phyloP scores from a whole-genome alignment of 2,113 vertebrate genomes.

The Channa maculata region DNA sequence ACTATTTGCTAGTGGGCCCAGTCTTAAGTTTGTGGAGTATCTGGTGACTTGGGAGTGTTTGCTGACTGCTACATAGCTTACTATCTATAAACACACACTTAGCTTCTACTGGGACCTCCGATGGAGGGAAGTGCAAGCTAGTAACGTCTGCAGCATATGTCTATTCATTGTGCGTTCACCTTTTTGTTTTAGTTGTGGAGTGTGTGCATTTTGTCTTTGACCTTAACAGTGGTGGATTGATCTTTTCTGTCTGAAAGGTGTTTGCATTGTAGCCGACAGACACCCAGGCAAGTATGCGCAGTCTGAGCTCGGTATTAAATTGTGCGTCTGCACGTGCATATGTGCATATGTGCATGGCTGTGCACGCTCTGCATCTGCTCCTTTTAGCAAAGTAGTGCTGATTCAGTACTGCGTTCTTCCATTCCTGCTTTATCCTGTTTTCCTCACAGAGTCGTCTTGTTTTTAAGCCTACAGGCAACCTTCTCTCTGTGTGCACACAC shows the following conservation, averaged over 20 bases:
- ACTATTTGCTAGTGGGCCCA: conserved; percentile 41
- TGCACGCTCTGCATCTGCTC: conserved; percentile 6
- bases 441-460: conserved; percentile 42
- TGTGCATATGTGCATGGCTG: conserved; percentile 19
- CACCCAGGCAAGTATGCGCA: conserved; percentile 63
- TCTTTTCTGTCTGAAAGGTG: conserved; percentile 35
- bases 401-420: conserved; percentile 49
- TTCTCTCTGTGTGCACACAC: conserved; percentile 11
- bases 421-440: conserved; percentile 13
- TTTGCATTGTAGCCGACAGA: conserved; percentile 60
- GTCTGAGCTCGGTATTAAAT: conserved; percentile 48
- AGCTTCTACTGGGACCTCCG: conserved; percentile 27
- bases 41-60: conserved; percentile 66
- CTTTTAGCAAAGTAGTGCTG: conserved; percentile 46
- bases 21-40: conserved; percentile 57
- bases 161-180: conserved; percentile 7
- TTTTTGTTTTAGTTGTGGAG: not conserved
- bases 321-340: conserved; percentile 33
- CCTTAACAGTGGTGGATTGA: conserved; percentile 28
- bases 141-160: conserved; percentile 24
- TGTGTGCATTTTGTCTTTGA: conserved; percentile 11
- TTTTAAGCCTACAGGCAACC: conserved; percentile 46
- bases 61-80: conserved; percentile 49
- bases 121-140: conserved; percentile 26
- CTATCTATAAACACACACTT: conserved; percentile 58